Base-by-base conservation (phyloP, 2,888 invertebrate genomes). In the Macaria notata region DNA sequence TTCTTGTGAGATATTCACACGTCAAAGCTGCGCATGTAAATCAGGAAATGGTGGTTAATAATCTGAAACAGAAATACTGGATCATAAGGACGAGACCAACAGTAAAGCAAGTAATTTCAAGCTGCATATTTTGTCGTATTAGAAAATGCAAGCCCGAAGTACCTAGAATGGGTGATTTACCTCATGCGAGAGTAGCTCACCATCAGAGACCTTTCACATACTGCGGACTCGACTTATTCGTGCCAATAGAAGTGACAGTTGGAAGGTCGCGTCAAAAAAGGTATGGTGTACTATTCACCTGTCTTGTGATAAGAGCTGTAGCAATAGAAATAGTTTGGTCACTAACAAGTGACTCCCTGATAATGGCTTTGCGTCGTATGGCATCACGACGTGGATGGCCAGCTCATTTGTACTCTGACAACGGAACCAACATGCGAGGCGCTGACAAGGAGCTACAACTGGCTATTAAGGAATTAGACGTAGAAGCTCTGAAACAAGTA, bases 231-330 rank as follows among this genome's bases (percentile, higher is more conserved):
- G 70, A 72, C 31, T 39, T 68, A 0, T 70, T 72, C 43, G 70
- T 70, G 1, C 67, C 67, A 0, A 62, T 66, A 56, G 62, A 68
- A 3, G 64, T 69, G 0, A 59, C 63, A 0, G 46, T 68, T 0
- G 68, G 67, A 0, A 42, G 68, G n/a, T 56, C 59, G 1, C 9
- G 59, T 4, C 64, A 64, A 31, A 65, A 64, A 41, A 46, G 67
- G 9, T 70, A 66, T 33, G 70, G 69, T 0, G 67, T 69, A 0
- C 41, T 70, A 9, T 71, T 70, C 33, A 70, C 69, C 1, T 71
- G 71, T 36, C 39, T 71, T 1, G 66, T 66, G 0, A 59, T 68
- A 0, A 55, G 68, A 4, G 66, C 68, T 2, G 43, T 69, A 3
- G 68, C 68, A 41, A 49, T 69, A 6, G 69, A 69, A 44, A 6